Base-by-base conservation (phyloP, 1,140 invertebrate genomes). In the Chlorops oryzae region DNA sequence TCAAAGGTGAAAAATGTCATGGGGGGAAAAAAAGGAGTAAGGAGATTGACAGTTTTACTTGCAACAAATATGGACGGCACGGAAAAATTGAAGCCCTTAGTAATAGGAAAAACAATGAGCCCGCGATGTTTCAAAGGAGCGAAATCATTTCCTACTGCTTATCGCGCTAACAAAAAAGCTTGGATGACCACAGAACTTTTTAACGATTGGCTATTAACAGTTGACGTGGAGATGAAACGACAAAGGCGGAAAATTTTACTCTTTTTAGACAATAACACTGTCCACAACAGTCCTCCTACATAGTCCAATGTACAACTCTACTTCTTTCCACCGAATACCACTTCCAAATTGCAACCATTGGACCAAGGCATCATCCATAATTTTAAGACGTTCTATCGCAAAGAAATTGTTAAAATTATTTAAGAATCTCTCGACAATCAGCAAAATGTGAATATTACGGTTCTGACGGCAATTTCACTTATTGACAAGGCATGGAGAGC, bases 91-190 rank as follows among this genome's bases (percentile, higher is more conserved):
- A 5, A 32, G 20, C 44, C 28, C 9, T 43, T 77, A 12, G 56
- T 77, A 1, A 74, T 76, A 49, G 74, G 75, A 48, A 77, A 77
- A 59, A 66, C 58, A 15, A 47, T 50, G 48, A 74, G 73, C 28
- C 74, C 75, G 21, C 55, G 68, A 15, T 76, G 73, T 60, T 78
- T 77, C 53, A 73, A 70, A 51, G 59, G 58, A 51, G 45, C 62
- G 7, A 70, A 68, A 58, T 53, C 34, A 15, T 54, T 75, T 18
- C 73, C 69, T 22, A 48, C 64, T 2, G 32, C 61, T 20, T 76
- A 75, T 58, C 22, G 46, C 23, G 55, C 58, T 5, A 77, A 76
- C 55, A 64, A 57, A 32, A 77, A 65, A 56, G 66, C 74, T 9
- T 77, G 74, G 73, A 73, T 76, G 65, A 75, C 70, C 35, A 56